Evolutionary conservation across 1,140 invertebrate species (phyloP).

Genomic region (Solenopsis fugax): DNA sequence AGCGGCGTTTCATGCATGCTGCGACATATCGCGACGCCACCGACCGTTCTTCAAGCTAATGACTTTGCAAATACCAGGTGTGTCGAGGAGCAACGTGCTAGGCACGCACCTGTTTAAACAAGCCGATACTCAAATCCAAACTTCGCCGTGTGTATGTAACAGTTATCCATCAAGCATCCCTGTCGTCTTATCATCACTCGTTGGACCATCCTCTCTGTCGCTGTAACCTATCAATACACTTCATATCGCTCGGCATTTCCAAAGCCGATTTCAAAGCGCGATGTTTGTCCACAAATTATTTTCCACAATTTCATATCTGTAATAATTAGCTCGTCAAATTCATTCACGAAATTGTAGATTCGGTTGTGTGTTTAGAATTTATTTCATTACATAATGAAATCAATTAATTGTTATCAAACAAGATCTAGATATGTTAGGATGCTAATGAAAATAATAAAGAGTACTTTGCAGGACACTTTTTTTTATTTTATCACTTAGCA

Average conservation of each 20-base stretch:
- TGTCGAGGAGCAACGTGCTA: not conserved
- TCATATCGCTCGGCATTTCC: not conserved
- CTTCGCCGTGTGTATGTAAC: constrained; percentile 27
- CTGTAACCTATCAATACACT: constrained; percentile 26
- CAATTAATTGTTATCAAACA: not conserved
- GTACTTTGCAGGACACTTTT: too few species aligned
- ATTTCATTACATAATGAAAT: not conserved
- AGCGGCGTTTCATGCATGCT: constrained; percentile 1
- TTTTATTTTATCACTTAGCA: too few species aligned
- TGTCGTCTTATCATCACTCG: constrained; percentile 36
- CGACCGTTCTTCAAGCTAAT: constrained; percentile 44
- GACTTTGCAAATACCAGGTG: constrained; percentile 54
- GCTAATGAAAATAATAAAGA: not conserved
- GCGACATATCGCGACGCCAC: not conserved
- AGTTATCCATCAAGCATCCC: constrained; percentile 42
- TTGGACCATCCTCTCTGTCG: not conserved
- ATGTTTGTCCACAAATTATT: not conserved
- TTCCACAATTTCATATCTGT: not conserved
- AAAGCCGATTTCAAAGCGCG: not conserved
- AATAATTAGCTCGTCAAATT: not conserved
- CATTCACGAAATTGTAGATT: not conserved
- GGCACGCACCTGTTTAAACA: constrained; percentile 64
- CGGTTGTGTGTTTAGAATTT: not conserved
- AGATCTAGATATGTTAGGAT: not conserved
- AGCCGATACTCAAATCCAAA: constrained; percentile 52